A percentile compares a stretch with the other conserved stretches of the same genome.
Evolutionary conservation across 2,113 vertebrate genomes (phyloP).

Genomic region (Scalopus aquaticus): DNA sequence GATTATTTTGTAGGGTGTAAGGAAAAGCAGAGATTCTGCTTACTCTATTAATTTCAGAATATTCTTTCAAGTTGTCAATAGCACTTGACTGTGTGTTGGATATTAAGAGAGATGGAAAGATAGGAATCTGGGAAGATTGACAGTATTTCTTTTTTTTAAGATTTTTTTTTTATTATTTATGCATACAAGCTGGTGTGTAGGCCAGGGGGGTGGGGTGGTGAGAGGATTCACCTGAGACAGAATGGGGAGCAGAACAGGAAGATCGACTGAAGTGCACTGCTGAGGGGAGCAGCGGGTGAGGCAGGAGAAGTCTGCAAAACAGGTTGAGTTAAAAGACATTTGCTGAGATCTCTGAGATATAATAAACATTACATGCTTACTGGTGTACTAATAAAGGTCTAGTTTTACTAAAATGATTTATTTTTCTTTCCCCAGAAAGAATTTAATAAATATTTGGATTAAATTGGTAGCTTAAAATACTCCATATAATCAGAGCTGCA

Average conservation of each 20-base stretch:
- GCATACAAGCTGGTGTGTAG: too few species aligned
- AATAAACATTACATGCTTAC: conserved; percentile 81
- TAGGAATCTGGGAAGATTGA: background rate
- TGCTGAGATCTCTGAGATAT: conserved; percentile 72
- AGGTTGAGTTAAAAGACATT: conserved; percentile 74
- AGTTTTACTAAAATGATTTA: conserved; percentile 81
- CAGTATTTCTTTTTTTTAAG: too few species aligned
- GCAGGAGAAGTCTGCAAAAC: too few species aligned
- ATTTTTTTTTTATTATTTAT: too few species aligned
- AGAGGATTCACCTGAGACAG: too few species aligned
- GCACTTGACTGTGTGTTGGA: background rate
- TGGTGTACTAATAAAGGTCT: conserved; percentile 78
- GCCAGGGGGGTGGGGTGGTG: too few species aligned
- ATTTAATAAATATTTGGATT: conserved; percentile 75
- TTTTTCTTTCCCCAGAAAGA: conserved; percentile 78
- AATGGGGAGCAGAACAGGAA: too few species aligned
- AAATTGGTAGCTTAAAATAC: conserved; percentile 68
- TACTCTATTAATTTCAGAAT: background rate
- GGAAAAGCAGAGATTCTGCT: background rate
- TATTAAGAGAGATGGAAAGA: background rate
- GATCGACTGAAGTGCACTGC: too few species aligned
- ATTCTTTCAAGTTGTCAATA: background rate
- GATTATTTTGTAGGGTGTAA: background rate
- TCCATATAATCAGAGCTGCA: conserved; percentile 45
- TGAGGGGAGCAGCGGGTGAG: too few species aligned